Percentiles rank a stretch among this genome's conserved stretches.
Conservation (phyloP, 2,888 invertebrate species). For the Cataglyphis rosenhaueri region DNA sequence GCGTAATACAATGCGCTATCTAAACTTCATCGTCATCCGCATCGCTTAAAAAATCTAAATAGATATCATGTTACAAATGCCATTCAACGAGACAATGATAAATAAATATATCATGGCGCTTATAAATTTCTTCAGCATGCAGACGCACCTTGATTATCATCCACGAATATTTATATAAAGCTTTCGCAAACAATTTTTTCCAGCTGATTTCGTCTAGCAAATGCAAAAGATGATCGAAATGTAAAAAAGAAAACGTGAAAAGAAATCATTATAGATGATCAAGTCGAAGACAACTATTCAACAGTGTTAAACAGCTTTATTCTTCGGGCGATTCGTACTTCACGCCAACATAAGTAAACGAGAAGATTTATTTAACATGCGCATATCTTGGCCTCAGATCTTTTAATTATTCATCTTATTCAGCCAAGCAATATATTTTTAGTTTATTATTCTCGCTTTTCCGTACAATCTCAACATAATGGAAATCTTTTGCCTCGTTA, state of each 20-base stretch:
- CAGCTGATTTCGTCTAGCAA: constrained; percentile 8
- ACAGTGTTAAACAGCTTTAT: constrained; percentile 4
- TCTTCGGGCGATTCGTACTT: neutral
- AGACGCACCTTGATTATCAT: constrained; percentile 2
- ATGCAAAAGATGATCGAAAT: neutral
- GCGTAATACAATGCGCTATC: constrained; percentile 45
- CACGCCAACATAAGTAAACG: neutral
- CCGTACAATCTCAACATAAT: neutral
- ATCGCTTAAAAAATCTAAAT: constrained; percentile 48
- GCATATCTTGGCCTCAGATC: neutral
- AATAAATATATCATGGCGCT: constrained; percentile 40
- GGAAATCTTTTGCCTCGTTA: neutral
- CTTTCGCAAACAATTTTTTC: neutral
- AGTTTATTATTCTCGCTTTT: neutral
- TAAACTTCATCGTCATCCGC: constrained; percentile 16
- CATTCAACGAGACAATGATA: constrained; percentile 19
- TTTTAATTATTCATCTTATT: neutral
- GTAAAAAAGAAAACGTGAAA: constrained; percentile 8
- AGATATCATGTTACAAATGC: constrained; percentile 46
- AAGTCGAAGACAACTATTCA: neutral
- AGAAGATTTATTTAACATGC: constrained; percentile 10
- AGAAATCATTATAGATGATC: neutral
- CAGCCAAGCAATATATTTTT: neutral
- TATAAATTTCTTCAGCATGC: neutral
- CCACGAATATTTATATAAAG: neutral